A percentile compares a stretch with the other conserved stretches of the same genome.
Conservation (phyloP, 2,797 vertebrate species). For the Semotilus atromaculatus region DNA sequence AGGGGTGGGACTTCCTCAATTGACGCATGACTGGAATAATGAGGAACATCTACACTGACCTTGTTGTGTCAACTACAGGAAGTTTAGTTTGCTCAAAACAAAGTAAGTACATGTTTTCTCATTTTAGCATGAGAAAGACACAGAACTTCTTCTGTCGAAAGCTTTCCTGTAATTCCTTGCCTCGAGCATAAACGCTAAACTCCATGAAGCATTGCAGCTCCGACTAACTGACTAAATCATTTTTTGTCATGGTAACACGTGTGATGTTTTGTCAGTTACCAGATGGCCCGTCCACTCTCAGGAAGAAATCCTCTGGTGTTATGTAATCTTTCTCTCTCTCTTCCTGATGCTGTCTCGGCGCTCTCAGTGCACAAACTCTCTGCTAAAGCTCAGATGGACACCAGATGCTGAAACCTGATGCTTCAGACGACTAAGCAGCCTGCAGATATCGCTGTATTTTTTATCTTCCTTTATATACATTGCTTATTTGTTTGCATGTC, state of each 20-base stretch:
- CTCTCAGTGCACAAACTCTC: neutral
- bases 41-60: slow-evolving; percentile 45
- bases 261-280: slow-evolving; percentile 43
- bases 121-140: slow-evolving; percentile 22
- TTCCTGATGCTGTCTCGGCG: neutral
- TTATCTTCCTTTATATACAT: slow-evolving; percentile 34
- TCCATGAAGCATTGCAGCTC: neutral
- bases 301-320: slow-evolving; percentile 35
- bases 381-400: slow-evolving; percentile 32
- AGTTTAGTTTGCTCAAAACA: slow-evolving; percentile 50
- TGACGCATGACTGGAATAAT: slow-evolving; percentile 62
- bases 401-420: slow-evolving; percentile 50
- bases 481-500: neutral
- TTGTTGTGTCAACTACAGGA: slow-evolving; percentile 58
- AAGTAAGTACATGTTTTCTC: slow-evolving; percentile 19
- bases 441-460: slow-evolving; percentile 12
- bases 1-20: slow-evolving; percentile 53
- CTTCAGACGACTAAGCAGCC: slow-evolving; percentile 8
- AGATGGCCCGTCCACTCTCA: slow-evolving; percentile 48
- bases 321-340: neutral
- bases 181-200: neutral
- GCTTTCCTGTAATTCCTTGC: neutral
- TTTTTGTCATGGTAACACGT: slow-evolving; percentile 21
- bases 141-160: neutral
- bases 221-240: neutral